Conservation (phyloP, 2,113 vertebrate species). For the Coryphaenoides rupestris region DNA sequence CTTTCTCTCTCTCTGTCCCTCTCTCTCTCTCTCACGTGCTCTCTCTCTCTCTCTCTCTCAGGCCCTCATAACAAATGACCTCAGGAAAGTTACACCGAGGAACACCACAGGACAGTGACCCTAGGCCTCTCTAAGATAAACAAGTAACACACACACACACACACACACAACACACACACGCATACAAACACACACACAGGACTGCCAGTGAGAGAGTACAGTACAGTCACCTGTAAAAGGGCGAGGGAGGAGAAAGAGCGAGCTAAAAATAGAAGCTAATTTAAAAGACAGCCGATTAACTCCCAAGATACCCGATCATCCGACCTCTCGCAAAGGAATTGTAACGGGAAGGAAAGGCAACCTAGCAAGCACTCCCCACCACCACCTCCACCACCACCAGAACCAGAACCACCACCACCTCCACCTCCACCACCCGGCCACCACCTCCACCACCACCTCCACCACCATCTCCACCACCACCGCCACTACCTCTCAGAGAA, state of each 20-base stretch:
- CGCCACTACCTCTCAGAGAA: constrained; percentile 18
- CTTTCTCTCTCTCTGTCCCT: too few relatives aligned
- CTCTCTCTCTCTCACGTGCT: too few relatives aligned
- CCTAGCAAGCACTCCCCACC: constrained; percentile 51
- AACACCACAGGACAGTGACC: background rate
- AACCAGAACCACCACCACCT: too few relatives aligned
- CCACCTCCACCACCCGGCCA: too few relatives aligned
- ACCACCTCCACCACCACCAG: background rate
- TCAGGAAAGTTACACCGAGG: background rate
- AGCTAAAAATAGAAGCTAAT: constrained; percentile 57
- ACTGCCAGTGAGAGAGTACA: constrained; percentile 23
- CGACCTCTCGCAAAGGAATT: constrained; percentile 33
- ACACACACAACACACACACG: constrained; percentile 4
- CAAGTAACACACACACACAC: constrained; percentile 10
- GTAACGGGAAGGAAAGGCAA: constrained; percentile 42
- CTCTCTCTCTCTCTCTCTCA: too few relatives aligned
- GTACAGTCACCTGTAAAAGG: constrained; percentile 25
- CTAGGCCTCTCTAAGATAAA: constrained; percentile 12
- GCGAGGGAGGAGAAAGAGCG: constrained; percentile 4
- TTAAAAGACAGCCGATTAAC: constrained; percentile 46
- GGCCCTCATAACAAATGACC: background rate
- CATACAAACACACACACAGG: constrained; percentile 7
- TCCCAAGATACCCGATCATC: constrained; percentile 59
- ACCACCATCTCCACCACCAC: too few relatives aligned
- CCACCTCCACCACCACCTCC: too few relatives aligned